Conservation (phyloP, 2,113 vertebrate species). For the Salminus brasiliensis region DNA sequence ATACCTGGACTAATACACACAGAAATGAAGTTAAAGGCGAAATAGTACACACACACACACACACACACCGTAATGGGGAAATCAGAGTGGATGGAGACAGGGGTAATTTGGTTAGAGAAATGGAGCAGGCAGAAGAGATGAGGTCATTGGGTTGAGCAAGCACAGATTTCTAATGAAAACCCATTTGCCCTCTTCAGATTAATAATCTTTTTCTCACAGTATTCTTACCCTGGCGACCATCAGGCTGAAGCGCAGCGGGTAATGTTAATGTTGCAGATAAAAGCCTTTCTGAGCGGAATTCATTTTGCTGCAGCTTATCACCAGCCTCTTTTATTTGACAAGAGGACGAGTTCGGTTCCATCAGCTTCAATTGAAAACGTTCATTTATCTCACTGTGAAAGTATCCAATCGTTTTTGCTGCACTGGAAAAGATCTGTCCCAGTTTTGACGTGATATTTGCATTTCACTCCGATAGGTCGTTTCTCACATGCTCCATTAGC, state of each 20-base stretch:
- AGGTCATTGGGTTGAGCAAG: conserved; percentile 39
- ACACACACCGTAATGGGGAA: conserved; percentile 14
- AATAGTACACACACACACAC: conserved; percentile 5
- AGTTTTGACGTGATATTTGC: conserved; percentile 4
- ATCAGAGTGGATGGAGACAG: conserved; percentile 10
- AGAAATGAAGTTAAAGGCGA: conserved; percentile 9
- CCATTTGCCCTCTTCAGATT: conserved; percentile 8
- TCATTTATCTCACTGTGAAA: no score
- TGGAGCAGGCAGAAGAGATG: conserved; percentile 42
- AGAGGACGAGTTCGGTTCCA: conserved; percentile 5
- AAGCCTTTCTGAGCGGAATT: background rate
- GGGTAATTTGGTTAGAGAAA: conserved; percentile 51
- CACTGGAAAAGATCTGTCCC: conserved; percentile 18
- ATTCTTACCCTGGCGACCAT: conserved; percentile 8
- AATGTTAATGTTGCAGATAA: conserved; percentile 4
- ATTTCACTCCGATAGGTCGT: background rate
- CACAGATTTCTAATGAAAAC: conserved; percentile 43
- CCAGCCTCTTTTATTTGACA: background rate
- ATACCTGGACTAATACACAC: background rate
- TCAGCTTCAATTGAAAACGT: conserved; percentile 1
- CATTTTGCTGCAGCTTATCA: conserved; percentile 30
- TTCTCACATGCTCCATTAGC: background rate
- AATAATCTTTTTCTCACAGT: conserved; percentile 17
- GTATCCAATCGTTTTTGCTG: background rate
- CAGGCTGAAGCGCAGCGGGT: conserved; percentile 1